A percentile compares a stretch with the other conserved stretches of the same genome.
Evolutionary conservation across 2,113 vertebrate genomes (phyloP).

Genomic region (Boleophthalmus pectinirostris): DNA sequence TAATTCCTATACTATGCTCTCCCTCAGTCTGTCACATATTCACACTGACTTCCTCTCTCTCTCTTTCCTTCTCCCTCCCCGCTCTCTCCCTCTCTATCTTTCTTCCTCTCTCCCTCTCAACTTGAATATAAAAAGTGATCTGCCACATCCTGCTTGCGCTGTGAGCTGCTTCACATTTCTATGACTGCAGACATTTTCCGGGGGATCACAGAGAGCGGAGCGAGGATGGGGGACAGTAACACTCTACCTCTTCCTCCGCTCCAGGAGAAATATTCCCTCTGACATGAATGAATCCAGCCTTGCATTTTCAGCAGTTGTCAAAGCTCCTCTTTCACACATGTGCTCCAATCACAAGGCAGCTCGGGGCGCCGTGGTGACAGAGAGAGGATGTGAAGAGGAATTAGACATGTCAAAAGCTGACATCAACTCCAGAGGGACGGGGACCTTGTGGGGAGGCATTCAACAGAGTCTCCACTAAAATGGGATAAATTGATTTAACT

Average conservation of each 20-base stretch:
- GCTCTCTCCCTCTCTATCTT: not conserved
- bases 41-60: not conserved
- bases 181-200: slow-evolving; percentile 16
- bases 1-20: not conserved
- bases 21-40: not conserved
- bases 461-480: not conserved
- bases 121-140: slow-evolving; percentile 2
- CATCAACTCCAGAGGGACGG: slow-evolving; percentile 4
- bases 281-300: not conserved
- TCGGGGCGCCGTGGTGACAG: not conserved
- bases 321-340: not conserved
- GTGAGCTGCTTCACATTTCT: slow-evolving; percentile 2
- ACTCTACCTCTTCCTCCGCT: slow-evolving; percentile 2
- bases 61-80: not conserved
- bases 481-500: not conserved
- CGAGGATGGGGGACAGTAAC: not conserved
- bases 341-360: not conserved
- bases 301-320: slow-evolving; percentile 2
- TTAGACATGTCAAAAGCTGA: not conserved
- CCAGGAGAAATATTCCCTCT: slow-evolving; percentile 1
- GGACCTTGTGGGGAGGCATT: not conserved
- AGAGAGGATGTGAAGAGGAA: slow-evolving; percentile 3
- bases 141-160: slow-evolving; percentile 3
- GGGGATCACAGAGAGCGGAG: slow-evolving; percentile 1
- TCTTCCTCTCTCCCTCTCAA: not conserved